Evolutionary conservation across 2,113 vertebrate genomes (phyloP), one percentile per base, ranked within the genome.

Genomic region (Strix uralensis): DNA sequence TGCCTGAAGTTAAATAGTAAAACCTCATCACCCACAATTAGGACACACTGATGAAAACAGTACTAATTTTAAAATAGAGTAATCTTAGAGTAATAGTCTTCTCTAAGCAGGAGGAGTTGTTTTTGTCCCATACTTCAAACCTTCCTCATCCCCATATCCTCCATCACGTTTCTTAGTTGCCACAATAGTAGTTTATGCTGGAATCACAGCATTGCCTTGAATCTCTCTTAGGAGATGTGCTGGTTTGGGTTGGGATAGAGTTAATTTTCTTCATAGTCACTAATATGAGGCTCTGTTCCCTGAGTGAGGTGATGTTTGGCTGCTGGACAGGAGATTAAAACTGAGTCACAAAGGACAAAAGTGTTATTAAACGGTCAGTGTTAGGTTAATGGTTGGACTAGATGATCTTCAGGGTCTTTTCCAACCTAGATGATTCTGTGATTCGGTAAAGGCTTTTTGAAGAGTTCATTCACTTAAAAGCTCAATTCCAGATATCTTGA

Each of bases 21-120:
- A 95, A 80, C 36, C 87, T 82, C 14, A 90, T 4, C 47, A 69
- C 27, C 5, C 13, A 23, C 15, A 80, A 44, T 69, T 90, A 81
- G 38, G 44, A 26, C 5, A 71, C 34, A 65, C 5, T 61, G 40
- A 73, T 65, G 67, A 88, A 95, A 93, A 82, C 38, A 49, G 11
- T n/a, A 46, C 7, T 20, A 20, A 62, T 78, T 91, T 62, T 57
- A 47, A 75, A 77, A 70, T 2, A 70, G 16, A 79, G 3, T 10
- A 46, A 38, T 57, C 19, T 70, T 77, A 77, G 19, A 72, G 21
- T 30, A 57, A 47, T 32, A 47, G 13, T 32, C 11, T 86, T 73
- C 13, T 59, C 12, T 51, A 78, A 87, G 65, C 2, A 84, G 4
- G 7, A 74, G 6, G 3, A 69, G 3, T 7, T 3, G 5, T 0